Conservation (phyloP, 2,888 invertebrate species). For the Trilocha varians region DNA sequence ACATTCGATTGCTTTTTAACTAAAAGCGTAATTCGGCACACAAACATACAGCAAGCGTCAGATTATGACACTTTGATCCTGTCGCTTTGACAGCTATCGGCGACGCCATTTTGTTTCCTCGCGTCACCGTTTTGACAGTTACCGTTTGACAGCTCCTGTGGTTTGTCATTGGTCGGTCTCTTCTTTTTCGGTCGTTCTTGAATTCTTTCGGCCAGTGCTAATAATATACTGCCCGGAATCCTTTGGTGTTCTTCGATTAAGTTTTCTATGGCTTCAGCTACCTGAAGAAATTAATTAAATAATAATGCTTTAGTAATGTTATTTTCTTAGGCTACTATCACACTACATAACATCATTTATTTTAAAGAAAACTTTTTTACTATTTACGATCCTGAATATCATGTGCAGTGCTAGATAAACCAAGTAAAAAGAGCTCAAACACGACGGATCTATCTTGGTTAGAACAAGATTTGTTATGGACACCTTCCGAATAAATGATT, state of each 20-base stretch:
- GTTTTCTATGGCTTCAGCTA: constrained; percentile 81
- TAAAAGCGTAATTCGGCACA: background rate
- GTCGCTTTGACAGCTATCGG: constrained; percentile 28
- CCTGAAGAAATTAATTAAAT: constrained; percentile 54
- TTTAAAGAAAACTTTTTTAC: no score
- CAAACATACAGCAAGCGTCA: constrained; percentile 1
- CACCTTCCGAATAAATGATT: no score
- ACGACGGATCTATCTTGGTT: no score
- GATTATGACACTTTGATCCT: constrained; percentile 32
- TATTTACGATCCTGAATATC: no score
- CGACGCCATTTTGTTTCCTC: constrained; percentile 21
- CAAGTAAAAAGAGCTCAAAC: no score
- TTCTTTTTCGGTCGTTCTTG: constrained; percentile 52
- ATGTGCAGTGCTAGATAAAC: no score
- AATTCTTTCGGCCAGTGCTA: constrained; percentile 82
- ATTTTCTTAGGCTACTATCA: no score
- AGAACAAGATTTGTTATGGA: no score
- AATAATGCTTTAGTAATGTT: background rate
- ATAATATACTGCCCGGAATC: constrained; percentile 89
- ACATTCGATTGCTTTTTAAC: background rate
- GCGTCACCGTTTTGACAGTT: constrained; percentile 44
- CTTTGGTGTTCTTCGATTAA: constrained; percentile 87
- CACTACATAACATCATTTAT: no score
- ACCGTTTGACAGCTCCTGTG: constrained; percentile 32
- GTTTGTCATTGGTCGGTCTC: constrained; percentile 11